Base-by-base conservation (phyloP, 2,797 vertebrate genomes). In the Anas bernieri region DNA sequence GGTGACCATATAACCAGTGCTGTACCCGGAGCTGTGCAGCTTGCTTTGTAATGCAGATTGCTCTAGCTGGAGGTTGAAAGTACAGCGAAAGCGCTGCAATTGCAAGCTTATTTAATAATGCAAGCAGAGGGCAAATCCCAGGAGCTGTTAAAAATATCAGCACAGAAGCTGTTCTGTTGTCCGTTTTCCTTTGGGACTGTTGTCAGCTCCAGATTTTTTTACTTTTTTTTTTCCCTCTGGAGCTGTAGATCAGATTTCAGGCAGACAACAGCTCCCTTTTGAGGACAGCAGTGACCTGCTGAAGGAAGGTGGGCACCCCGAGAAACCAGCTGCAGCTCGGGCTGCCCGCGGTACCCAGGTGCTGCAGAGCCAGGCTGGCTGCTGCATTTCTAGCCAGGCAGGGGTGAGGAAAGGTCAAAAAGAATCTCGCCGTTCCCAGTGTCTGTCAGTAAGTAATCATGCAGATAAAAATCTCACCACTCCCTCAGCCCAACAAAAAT, bases 381-480 rank as follows among this genome's bases (percentile, higher is more conserved):
- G 68, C 54, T 68, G 31, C 41, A 18, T 39, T 69, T 66, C 54
- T 54, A 93, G 67, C 59, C 46, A 89, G 93, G 50, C 78, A 72
- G 72, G 80, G 96, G 94, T 96, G 95, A 95, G 90, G 90, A 94
- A 94, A 94, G 94, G 93, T 96, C 94, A 92, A 37, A 84, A 91
- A 59, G 76, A 75, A 88, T 58, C 79, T 92, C 7, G 6, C 75
- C 70, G 75, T 96, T 97, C 95, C 94, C 94, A 86, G 88, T 89
- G 75, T 90, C 95, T 93, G 95, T 96, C 96, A 97, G 94, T 94
- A 95, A 95, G 93, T 94, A 94, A 95, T 96, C 95, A 96, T 50
- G 93, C 93, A 96, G 95, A 96, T 97, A 97, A 95, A 94, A 94
- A 96, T 97, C 96, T 41, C 78, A 70, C 96, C 94, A 96, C 95